phyloP scores from a whole-genome alignment of 2,888 invertebrate genomes.

The Pyrrhia umbra region DNA sequence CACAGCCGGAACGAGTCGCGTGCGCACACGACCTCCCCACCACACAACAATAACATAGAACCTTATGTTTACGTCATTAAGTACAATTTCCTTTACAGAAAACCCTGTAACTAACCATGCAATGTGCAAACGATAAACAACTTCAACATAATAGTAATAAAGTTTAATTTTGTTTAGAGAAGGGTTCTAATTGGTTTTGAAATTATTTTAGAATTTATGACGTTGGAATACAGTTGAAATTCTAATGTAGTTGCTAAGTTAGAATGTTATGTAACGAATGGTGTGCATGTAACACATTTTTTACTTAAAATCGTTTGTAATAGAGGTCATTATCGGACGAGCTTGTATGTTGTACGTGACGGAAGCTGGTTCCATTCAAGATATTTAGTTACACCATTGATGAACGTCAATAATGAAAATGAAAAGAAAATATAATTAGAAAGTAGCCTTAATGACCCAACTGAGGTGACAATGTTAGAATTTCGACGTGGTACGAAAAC shows the following conservation, averaged over 20 bases:
- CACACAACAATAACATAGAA: conserved; percentile 33
- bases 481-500: too few relatives aligned
- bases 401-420: conserved; percentile 25
- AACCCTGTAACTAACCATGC: neutral
- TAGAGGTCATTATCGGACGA: conserved; percentile 68
- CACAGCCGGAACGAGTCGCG: conserved; percentile 78
- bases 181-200: neutral
- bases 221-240: conserved; percentile 39
- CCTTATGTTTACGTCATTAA: conserved; percentile 41
- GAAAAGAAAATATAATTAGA: conserved; percentile 25
- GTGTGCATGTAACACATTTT: conserved; percentile 63
- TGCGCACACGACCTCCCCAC: conserved; percentile 65
- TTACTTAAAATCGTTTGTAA: conserved; percentile 62
- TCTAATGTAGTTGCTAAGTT: conserved; percentile 44
- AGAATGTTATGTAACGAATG: conserved; percentile 54
- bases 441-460: conserved; percentile 11
- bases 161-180: conserved; percentile 22
- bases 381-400: conserved; percentile 35
- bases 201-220: conserved; percentile 33
- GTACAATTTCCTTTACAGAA: conserved; percentile 33
- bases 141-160: neutral
- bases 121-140: conserved; percentile 12
- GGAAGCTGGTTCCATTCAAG: conserved; percentile 44
- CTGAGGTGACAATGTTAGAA: too few relatives aligned
- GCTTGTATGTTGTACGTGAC: conserved; percentile 51